Conservation (phyloP, 2,888 invertebrate genomes). For the Rhabditoides inermis region DNA sequence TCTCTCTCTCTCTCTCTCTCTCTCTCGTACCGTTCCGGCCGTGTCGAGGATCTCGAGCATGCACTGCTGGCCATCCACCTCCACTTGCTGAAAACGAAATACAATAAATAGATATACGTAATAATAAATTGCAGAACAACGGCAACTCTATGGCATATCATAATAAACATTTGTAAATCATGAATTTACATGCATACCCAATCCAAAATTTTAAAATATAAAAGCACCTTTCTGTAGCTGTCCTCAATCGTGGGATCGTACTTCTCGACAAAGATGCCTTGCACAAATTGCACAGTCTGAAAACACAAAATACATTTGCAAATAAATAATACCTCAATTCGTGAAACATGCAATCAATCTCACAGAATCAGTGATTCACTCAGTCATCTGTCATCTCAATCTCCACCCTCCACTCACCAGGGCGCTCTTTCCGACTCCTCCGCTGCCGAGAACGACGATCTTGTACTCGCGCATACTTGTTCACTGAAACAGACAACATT, state of each 20-base stretch:
- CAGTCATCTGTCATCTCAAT: background rate
- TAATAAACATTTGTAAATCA: too few species aligned
- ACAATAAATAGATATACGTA: background rate
- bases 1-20: too few species aligned
- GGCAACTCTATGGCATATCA: too few species aligned
- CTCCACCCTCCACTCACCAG: constrained; percentile 68
- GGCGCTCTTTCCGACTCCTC: constrained; percentile 98
- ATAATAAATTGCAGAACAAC: background rate
- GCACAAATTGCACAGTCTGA: constrained; percentile 85
- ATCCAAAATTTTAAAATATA: too few species aligned
- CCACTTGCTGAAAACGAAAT: constrained; percentile 68
- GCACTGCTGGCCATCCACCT: constrained; percentile 98
- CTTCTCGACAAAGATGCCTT: constrained; percentile 99
- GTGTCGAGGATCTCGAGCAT: constrained; percentile 99
- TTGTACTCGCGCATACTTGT: constrained; percentile 98
- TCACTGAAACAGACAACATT: background rate
- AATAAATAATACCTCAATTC: too few species aligned
- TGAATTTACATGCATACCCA: too few species aligned
- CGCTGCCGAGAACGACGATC: constrained; percentile 97
- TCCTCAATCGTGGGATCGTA: constrained; percentile 99
- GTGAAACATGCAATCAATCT: too few species aligned
- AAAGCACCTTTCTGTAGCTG: constrained; percentile 78
- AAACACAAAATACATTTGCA: constrained; percentile 23
- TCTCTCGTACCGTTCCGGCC: constrained; percentile 75
- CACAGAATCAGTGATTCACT: background rate